Conservation (phyloP, 2,888 invertebrate genomes). For the Alsophila aescularia region DNA sequence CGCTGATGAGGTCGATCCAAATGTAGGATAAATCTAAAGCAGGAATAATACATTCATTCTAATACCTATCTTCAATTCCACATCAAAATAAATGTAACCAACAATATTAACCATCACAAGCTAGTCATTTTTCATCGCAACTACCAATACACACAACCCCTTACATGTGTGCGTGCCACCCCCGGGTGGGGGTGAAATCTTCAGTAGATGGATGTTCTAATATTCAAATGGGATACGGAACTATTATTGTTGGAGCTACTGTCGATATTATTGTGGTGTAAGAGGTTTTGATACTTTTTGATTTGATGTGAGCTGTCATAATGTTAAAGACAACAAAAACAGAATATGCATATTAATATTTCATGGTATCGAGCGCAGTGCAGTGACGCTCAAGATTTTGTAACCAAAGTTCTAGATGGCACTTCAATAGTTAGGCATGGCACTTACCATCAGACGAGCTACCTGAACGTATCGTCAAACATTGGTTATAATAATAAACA, state of each 20-base stretch:
- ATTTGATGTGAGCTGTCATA: no score
- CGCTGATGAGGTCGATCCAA: no score
- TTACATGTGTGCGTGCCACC: conserved; percentile 36
- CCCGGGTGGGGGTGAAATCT: conserved; percentile 64
- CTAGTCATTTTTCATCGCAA: conserved; percentile 40
- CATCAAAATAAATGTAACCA: conserved; percentile 20
- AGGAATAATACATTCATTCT: neutral
- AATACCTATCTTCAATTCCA: neutral
- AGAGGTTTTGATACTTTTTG: conserved; percentile 58
- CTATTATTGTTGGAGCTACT: conserved; percentile 84
- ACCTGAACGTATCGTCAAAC: no score
- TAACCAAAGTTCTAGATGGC: no score
- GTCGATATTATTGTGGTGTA: conserved; percentile 68
- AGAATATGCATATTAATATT: no score
- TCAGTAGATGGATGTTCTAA: conserved; percentile 83
- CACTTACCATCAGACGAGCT: no score
- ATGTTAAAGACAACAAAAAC: no score
- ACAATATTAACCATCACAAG: conserved; percentile 29
- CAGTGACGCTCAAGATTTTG: no score
- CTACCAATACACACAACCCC: conserved; percentile 37
- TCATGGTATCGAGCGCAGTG: no score
- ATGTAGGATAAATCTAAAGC: no score
- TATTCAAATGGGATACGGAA: conserved; percentile 85
- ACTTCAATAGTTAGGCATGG: no score
- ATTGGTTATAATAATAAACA: no score